phyloP scores from a whole-genome alignment of 2,888 invertebrate genomes.

The Agrochola lychnidis region DNA sequence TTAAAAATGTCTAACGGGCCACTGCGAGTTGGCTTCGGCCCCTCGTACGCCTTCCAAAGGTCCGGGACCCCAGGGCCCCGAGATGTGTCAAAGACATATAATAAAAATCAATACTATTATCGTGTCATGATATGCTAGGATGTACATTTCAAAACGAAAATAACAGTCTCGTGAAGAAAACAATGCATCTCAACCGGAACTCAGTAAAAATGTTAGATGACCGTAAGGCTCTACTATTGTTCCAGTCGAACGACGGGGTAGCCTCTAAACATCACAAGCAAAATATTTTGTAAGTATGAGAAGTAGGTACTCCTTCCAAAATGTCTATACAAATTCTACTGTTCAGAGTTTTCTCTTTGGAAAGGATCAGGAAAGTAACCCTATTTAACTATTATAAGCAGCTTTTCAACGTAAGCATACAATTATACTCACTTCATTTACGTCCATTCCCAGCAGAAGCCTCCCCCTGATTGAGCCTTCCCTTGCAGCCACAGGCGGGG shows the following conservation, averaged over 20 bases:
- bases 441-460: background rate
- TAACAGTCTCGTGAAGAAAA: background rate
- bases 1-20: too few species aligned
- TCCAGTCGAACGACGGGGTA: background rate
- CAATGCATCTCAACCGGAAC: background rate
- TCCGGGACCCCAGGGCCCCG: too few species aligned
- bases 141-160: conserved; percentile 23
- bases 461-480: conserved; percentile 2
- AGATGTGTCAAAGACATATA: too few species aligned
- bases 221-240: background rate
- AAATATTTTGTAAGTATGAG: background rate
- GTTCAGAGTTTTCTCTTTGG: background rate
- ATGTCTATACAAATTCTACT: background rate
- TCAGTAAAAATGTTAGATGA: background rate
- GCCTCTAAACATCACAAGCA: background rate
- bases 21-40: too few species aligned
- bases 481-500: conserved; percentile 8
- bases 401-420: background rate
- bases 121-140: background rate
- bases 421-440: conserved; percentile 5
- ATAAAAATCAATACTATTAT: background rate
- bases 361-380: background rate
- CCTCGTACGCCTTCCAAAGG: too few species aligned
- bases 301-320: background rate
- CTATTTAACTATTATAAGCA: background rate